These are phyloP conservation scores for Dione juno DNA, from an alignment of 2,888 invertebrate genomes.

Conservation along the genomic window DNA sequence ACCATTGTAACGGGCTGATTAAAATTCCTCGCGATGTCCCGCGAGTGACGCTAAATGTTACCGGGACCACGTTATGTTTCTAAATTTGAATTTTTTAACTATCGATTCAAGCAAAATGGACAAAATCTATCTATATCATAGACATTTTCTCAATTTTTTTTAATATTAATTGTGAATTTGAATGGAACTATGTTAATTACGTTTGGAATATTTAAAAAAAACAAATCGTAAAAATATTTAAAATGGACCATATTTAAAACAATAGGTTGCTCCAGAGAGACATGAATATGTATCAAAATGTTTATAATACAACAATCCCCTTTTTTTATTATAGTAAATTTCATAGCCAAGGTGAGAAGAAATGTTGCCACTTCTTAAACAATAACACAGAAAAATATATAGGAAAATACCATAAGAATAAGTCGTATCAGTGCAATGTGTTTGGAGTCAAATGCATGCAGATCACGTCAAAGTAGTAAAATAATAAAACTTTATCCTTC, in stretches of 20 bases:
- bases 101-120: not conserved
- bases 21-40: constrained; percentile 54
- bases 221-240: too few relatives aligned
- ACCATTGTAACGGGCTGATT: constrained; percentile 54
- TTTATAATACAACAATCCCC: not conserved
- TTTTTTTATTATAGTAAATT: not conserved
- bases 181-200: too few relatives aligned
- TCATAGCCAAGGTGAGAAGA: not conserved
- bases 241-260: too few relatives aligned
- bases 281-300: too few relatives aligned
- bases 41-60: constrained; percentile 45
- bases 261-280: too few relatives aligned
- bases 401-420: constrained; percentile 21
- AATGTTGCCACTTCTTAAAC: not conserved
- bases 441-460: constrained; percentile 59
- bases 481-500: constrained; percentile 82
- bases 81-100: constrained; percentile 27
- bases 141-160: not conserved
- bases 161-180: not conserved
- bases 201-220: too few relatives aligned
- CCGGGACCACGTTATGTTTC: constrained; percentile 32
- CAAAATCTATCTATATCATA: not conserved
- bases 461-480: constrained; percentile 80
- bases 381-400: constrained; percentile 4
- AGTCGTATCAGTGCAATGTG: constrained; percentile 32